These are phyloP conservation scores for Nymphicus hollandicus DNA, from an alignment of 2,113 vertebrate species.

Conservation along the genomic window DNA sequence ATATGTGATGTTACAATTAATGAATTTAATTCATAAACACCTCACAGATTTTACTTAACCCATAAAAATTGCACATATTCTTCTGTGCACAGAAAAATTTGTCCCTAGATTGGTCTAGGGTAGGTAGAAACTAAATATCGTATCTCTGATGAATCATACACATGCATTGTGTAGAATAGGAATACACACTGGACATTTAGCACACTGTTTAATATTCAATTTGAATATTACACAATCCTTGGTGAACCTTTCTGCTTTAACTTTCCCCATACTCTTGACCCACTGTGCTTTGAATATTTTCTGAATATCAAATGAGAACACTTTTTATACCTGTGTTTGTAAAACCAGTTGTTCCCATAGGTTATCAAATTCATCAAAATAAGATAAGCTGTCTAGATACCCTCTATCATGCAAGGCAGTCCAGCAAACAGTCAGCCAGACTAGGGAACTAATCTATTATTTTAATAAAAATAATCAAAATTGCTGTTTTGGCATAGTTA, in stretches of 20 bases:
- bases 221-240: not conserved
- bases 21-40: not conserved
- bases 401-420: not conserved
- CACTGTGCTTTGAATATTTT: not conserved
- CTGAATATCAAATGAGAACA: not conserved
- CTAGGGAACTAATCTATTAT: not conserved
- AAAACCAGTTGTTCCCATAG: not conserved
- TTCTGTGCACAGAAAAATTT: not conserved
- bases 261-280: rapidly evolving
- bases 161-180: not conserved
- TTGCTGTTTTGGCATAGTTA: not conserved
- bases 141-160: not conserved
- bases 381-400: not conserved
- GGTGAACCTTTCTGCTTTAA: not conserved
- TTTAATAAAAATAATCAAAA: not conserved
- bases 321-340: not conserved
- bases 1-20: not conserved
- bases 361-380: not conserved
- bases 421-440: not conserved
- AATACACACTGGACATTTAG: not conserved
- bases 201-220: not conserved
- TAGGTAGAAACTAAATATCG: not conserved
- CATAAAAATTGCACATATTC: not conserved
- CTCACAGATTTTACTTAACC: not conserved
- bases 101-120: not conserved